Evolutionary conservation across 2,113 vertebrate genomes (phyloP), one percentile per base, ranked within the genome.

Genomic region (Callipepla californica): DNA sequence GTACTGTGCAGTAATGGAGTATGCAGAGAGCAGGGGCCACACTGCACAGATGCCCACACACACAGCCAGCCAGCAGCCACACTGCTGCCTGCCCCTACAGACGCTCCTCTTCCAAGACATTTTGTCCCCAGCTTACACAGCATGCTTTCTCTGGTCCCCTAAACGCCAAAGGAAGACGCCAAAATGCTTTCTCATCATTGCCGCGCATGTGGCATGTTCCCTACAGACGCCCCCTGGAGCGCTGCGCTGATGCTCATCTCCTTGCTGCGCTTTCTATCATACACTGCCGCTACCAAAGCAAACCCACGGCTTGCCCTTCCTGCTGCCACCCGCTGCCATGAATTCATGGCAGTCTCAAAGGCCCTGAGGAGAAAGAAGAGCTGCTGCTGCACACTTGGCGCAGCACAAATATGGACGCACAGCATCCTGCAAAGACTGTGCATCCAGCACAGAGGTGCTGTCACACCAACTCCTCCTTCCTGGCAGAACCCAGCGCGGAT

Each of bases 211-310:
- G 32, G 9, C 0, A 0, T 3, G 23, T 22, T 82, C 74, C 44
- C 36, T 51, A 3, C 0, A 0, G 14, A 55, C 17, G 1, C 40
- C 6, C 58, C 53, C 30, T 6, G 28, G 42, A 40, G 57, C 38
- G 10, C 36, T 1, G 1, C 13, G 6, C 42, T 25, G 57, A 28
- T 6, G 23, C 45, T 32, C 30, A 26, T 30, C 50, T 85, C 12
- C 45, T 53, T 62, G 67, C 34, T 58, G 36, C 11, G 21, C 47
- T 83, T 90, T 30, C 48, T 38, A 48, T 1, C 28, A 42, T 48
- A 44, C 69, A 53, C 11, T 53, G 61, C 7, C 4, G 0, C 15
- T 20, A 44, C 40, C n/a, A 69, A 74, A 42, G 18, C 44, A 68
- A 79, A 53, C 53, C 22, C 1, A 58, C 23, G 73, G 44, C 42